phyloP scores from a whole-genome alignment of 2,113 vertebrate genomes.

The Podocnemis expansa region DNA sequence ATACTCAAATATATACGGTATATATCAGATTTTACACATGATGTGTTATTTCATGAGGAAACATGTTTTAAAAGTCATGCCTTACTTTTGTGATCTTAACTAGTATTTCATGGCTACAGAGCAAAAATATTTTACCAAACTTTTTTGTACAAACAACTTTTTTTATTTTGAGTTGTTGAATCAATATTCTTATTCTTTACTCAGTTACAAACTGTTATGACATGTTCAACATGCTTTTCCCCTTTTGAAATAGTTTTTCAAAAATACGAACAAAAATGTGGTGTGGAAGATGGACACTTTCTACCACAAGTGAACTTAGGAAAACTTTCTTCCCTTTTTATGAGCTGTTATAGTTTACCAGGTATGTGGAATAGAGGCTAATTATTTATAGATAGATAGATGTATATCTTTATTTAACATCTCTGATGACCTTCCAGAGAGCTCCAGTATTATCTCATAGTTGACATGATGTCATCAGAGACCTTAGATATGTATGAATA shows the following conservation, averaged over 20 bases:
- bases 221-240: background rate
- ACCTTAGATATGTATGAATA: background rate
- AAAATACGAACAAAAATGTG: background rate
- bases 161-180: background rate
- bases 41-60: background rate
- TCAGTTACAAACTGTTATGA: background rate
- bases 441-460: background rate
- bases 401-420: background rate
- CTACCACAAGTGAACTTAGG: background rate
- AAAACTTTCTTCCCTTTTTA: background rate
- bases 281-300: background rate
- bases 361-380: background rate
- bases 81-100: background rate
- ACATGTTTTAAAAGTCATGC: background rate
- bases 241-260: background rate
- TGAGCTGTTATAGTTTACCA: background rate
- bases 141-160: background rate
- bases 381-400: no score
- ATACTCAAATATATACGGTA: no score
- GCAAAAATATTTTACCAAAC: constrained; percentile 1
- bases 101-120: background rate
- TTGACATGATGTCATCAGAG: background rate
- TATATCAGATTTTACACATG: background rate
- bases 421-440: background rate
- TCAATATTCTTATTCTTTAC: background rate